These are phyloP conservation scores for Halictus quadricinctus DNA, from an alignment of 2,888 invertebrate species.

Conservation along the genomic window DNA sequence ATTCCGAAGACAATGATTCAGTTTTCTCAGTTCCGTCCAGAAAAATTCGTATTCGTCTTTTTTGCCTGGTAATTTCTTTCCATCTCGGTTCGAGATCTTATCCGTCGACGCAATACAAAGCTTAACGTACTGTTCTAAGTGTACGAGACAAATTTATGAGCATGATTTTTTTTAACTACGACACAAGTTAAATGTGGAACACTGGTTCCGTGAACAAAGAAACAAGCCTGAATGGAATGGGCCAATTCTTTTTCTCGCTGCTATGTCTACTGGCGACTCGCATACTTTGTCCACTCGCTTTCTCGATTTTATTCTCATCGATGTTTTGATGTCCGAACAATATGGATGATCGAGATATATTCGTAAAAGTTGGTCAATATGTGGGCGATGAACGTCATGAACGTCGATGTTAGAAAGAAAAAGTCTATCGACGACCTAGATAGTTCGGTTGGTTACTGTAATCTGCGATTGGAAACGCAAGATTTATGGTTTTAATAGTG, in stretches of 20 bases:
- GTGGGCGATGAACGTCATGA: background rate
- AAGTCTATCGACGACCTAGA: conserved; percentile 5
- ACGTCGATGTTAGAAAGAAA: background rate
- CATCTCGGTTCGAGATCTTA: background rate
- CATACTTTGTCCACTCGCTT: background rate
- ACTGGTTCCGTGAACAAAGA: background rate
- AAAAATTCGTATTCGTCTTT: background rate
- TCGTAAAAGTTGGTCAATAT: conserved; percentile 9
- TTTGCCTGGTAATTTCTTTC: background rate
- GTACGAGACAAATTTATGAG: background rate
- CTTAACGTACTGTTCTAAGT: background rate
- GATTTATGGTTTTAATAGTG: background rate
- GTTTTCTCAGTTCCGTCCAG: background rate
- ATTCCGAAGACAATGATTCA: background rate
- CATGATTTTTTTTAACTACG: background rate
- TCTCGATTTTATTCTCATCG: conserved; percentile 5
- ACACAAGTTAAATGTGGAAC: conserved; percentile 6
- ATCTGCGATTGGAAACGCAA: background rate
- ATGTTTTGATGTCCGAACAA: background rate
- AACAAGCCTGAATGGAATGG: background rate
- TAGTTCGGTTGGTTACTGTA: background rate
- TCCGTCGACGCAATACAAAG: background rate
- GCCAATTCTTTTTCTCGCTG: background rate
- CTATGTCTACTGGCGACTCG: background rate
- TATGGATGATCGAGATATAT: background rate